Evolutionary conservation across 2,113 vertebrate species (phyloP), one percentile per base, ranked within the genome.

Genomic region (Osmerus mordax): DNA sequence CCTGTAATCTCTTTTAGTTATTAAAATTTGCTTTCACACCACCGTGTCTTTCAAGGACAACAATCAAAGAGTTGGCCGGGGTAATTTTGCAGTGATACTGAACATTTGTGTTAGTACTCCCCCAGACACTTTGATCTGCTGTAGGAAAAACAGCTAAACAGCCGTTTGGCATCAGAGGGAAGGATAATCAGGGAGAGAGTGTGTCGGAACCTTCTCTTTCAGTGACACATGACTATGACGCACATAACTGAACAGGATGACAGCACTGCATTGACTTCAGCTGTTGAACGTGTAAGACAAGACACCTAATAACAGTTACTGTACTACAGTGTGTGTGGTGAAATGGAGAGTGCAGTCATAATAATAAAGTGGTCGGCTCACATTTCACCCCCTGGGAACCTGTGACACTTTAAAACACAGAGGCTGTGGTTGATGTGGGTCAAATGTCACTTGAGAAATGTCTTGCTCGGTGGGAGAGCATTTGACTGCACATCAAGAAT

Each of bases 31-130:
- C 32, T 36, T 4, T 7, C 4, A 7, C 32, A 36, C 7, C 32
- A 36, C 52, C 3, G 1, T 72, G 70, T 74, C 73, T 21, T 29
- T 19, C 6, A 70, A 67, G 54, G 54, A 28, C 60, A 21, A 68
- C 60, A 78, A 80, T 76, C 69, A 74, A 69, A 15, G 69, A 78
- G 74, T 82, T 77, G 74, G 73, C 4, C 32, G 21, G 68, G 75
- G 66, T 62, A 66, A 68, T 47, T 47, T 47, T 47, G 41, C 68
- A 72, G 69, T 69, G 73, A 59, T 23, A 56, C 56, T 47, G 64
- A 67, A 63, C 65, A 77, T 72, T 65, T 73, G 69, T 83, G 75
- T 79, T 77, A 74, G 60, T 81, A 41, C n/a, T 62, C 69, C 65
- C n/a, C 65, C 19, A 47, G 62, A 76, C 28, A 56, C 54, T 60